Evolutionary conservation across 2,797 vertebrate genomes (phyloP).

Genomic region (Rhynchotus rufescens): DNA sequence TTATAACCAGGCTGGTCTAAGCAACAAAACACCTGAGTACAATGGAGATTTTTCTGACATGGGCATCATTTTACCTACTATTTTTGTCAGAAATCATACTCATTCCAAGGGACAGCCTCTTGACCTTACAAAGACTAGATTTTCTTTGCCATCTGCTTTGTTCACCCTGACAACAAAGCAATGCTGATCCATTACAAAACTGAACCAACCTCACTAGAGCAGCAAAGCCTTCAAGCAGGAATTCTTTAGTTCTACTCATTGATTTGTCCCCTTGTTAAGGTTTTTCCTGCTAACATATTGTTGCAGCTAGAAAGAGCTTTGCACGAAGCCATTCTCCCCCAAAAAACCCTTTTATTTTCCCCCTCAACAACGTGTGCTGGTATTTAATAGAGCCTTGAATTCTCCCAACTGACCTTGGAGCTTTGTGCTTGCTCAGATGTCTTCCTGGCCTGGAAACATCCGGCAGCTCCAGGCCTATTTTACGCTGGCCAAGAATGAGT

Average conservation of each 20-base stretch:
- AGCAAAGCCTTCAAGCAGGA: background rate
- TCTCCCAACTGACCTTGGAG: background rate
- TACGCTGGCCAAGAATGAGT: background rate
- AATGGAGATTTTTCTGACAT: background rate
- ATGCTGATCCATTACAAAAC: background rate
- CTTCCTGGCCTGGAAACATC: conserved; percentile 25
- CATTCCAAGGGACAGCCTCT: background rate
- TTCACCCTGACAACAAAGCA: background rate
- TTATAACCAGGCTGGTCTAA: background rate
- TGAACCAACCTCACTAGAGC: background rate
- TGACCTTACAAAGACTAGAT: background rate
- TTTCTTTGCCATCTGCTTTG: background rate
- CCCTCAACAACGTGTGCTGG: background rate
- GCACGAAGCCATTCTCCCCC: background rate
- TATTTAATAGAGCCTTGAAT: background rate
- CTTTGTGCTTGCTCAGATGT: background rate
- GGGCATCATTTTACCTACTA: background rate
- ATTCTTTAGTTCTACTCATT: background rate
- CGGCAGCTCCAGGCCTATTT: background rate
- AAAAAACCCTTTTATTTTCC: background rate
- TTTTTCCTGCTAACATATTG: background rate
- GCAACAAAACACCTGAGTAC: background rate
- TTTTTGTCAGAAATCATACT: background rate
- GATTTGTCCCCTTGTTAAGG: rapidly evolving
- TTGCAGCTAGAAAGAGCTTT: background rate